A percentile compares a stretch with the other conserved stretches of the same genome.
phyloP scores from a whole-genome alignment of 2,888 invertebrate genomes.

The Meghimatium bilineatum region DNA sequence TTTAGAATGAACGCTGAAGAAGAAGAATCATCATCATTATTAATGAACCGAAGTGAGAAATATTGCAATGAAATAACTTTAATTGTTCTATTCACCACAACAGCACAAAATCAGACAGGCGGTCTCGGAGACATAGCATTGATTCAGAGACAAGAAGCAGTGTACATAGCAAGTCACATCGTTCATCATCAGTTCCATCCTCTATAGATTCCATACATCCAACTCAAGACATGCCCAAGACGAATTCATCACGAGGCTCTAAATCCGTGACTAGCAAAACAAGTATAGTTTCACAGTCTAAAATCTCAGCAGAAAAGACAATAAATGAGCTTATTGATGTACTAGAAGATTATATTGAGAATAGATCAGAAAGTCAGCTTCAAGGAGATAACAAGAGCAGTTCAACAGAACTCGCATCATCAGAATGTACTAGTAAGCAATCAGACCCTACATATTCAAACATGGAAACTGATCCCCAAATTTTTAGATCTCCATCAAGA shows the following conservation, averaged over 20 bases:
- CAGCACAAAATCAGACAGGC: background rate
- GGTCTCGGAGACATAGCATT: background rate
- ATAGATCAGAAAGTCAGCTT: background rate
- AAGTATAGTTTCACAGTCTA: background rate
- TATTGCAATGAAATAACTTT: background rate
- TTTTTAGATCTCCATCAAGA: background rate
- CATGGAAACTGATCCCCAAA: background rate
- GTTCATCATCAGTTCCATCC: background rate
- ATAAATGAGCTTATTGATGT: constrained; percentile 18
- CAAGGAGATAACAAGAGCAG: background rate
- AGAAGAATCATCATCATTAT: no score
- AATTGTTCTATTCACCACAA: background rate
- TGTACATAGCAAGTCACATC: background rate
- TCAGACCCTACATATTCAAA: no score
- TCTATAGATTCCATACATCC: no score
- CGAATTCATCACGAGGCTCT: background rate
- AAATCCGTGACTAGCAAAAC: no score
- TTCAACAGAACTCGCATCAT: background rate
- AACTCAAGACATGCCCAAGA: background rate
- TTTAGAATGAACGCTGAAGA: no score
- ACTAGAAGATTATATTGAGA: constrained; percentile 4
- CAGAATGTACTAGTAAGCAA: background rate
- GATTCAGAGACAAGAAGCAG: background rate
- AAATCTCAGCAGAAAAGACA: background rate
- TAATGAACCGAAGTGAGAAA: no score